Evolutionary conservation across 2,888 invertebrate species (phyloP), one percentile per base, ranked within the genome.

Genomic region (Pinctada fucata): DNA sequence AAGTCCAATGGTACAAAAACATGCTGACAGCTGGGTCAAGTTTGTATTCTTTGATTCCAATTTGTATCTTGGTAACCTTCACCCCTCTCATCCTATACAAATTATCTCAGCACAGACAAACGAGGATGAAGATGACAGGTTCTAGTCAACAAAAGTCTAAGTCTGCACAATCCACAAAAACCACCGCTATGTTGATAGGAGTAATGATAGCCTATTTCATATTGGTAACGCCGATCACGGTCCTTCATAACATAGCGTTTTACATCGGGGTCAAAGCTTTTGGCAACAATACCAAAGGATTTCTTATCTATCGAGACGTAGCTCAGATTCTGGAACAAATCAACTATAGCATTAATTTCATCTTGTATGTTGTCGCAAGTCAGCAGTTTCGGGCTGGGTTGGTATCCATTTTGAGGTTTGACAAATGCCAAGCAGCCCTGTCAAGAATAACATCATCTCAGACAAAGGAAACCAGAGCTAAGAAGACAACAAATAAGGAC

Each of bases 311-410:
- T 64, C 78, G 87, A 10, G 86, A 88, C 69, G 74, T 88, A 3
- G 81, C 87, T 6, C 86, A 87, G 75, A 79, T 88, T 13, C 72
- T 88, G 69, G 88, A 89, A 52, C 87, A 86, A 72, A 78, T 87
- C 48, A 89, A 88, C 68, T 88, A 88, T 78, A 83, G 88, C 51
- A 82, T 87, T 75, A 89, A 89, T 79, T 89, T 89, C 78, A 84
- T 87, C 76, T 78, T 88, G 63, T 89, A 88, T 72, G 83, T 88
- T 3, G 74, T 87, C n/a, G 84, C 85, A 68, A 85, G 87, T 31
- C 68, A 74, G n/a, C 71, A 80, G 47, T 89, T 88, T 72, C 78
- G 88, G 10, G 68, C 82, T 1, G 80, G 73, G 4, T 48, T 79
- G 45, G 48, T 16, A n/a, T 51, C 16, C 8, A 58, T 71, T 6